phyloP scores from a whole-genome alignment of 2,888 invertebrate genomes.

The Pachymerium ferrugineum region DNA sequence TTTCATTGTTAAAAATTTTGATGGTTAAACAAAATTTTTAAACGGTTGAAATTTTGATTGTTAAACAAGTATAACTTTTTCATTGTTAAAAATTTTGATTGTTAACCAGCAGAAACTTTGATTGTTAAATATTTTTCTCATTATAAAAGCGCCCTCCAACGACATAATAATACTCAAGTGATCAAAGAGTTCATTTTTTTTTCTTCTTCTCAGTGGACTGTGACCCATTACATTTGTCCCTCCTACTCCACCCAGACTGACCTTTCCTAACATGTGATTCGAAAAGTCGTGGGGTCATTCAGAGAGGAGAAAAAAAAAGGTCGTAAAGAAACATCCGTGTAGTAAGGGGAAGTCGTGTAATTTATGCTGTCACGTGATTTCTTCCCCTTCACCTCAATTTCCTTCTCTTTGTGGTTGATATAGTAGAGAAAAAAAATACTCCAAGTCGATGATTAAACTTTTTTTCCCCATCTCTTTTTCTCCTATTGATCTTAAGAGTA shows the following conservation, averaged over 20 bases:
- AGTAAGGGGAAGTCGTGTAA: slow-evolving; percentile 14
- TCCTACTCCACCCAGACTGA: not conserved
- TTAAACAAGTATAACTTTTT: not conserved
- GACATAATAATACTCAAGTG: too few species aligned
- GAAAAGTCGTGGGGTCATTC: too few species aligned
- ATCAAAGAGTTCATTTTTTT: too few species aligned
- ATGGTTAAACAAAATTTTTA: too few species aligned
- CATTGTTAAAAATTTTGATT: not conserved
- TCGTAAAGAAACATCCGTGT: slow-evolving; percentile 9
- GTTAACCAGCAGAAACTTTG: not conserved
- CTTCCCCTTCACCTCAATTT: not conserved
- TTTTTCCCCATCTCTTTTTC: too few species aligned
- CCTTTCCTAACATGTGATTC: too few species aligned
- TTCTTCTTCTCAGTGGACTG: too few species aligned
- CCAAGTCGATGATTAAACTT: too few species aligned
- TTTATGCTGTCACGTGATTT: slow-evolving; percentile 1
- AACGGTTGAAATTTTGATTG: not conserved
- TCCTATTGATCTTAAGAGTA: too few species aligned
- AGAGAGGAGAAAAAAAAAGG: too few species aligned
- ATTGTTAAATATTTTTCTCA: not conserved
- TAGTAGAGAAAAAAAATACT: too few species aligned
- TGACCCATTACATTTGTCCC: not conserved
- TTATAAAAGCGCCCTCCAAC: too few species aligned
- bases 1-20: not conserved
- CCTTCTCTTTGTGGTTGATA: slow-evolving; percentile 1